These are phyloP conservation scores for Chironomus tepperi DNA, from an alignment of 1,140 invertebrate genomes.

Conservation along the genomic window DNA sequence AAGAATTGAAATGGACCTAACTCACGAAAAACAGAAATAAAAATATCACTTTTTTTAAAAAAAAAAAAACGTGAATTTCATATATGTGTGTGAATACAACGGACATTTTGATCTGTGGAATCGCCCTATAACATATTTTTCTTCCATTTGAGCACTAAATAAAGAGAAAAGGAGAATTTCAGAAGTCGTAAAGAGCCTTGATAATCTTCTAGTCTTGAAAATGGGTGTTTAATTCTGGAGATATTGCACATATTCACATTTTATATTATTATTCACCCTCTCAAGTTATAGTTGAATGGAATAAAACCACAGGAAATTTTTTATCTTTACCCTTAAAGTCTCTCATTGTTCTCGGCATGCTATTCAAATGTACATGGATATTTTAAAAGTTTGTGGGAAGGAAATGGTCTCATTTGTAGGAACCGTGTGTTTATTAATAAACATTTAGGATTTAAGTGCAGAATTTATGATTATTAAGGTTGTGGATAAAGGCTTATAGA, in stretches of 20 bases:
- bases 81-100: too few relatives aligned
- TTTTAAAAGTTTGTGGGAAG: neutral
- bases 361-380: neutral
- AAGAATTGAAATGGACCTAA: too few relatives aligned
- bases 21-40: too few relatives aligned
- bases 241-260: constrained; percentile 16
- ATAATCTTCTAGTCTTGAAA: constrained; percentile 3
- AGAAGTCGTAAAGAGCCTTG: neutral
- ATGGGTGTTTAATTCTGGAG: constrained; percentile 21
- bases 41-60: too few relatives aligned
- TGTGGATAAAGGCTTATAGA: constrained; percentile 3
- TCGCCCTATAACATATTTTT: too few relatives aligned
- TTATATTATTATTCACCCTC: neutral
- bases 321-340: neutral
- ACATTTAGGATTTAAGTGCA: constrained; percentile 19
- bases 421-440: constrained; percentile 20
- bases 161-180: neutral
- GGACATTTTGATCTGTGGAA: too few relatives aligned
- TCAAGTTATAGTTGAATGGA: neutral
- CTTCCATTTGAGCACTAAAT: neutral
- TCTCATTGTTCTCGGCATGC: neutral
- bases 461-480: constrained; percentile 16
- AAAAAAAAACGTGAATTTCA: too few relatives aligned
- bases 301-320: constrained; percentile 8
- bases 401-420: neutral